These are phyloP conservation scores for Drosophila falleni DNA, from an alignment of 2,888 invertebrate species.

Conservation along the genomic window DNA sequence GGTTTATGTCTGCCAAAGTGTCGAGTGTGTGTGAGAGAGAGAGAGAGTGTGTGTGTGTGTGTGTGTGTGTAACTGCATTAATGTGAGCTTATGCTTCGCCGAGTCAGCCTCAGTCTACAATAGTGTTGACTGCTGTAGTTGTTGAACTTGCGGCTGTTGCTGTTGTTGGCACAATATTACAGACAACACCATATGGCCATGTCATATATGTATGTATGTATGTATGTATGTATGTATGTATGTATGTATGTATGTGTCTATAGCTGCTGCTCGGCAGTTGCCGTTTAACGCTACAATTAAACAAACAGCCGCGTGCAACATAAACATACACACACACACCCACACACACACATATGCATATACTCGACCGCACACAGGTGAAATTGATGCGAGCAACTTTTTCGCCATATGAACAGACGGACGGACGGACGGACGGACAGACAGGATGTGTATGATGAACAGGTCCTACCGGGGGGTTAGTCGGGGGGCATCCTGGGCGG, in stretches of 20 bases:
- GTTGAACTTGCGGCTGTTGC: slow-evolving; percentile 23
- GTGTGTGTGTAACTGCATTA: slow-evolving; percentile 68
- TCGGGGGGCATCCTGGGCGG: slow-evolving; percentile 39
- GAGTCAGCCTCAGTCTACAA: slow-evolving; percentile 43
- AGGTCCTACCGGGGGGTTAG: slow-evolving; percentile 2
- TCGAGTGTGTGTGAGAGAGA: slow-evolving; percentile 51
- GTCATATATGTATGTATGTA: slow-evolving; percentile 27
- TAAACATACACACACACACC: slow-evolving; percentile 59
- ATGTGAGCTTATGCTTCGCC: slow-evolving; percentile 66
- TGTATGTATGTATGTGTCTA: background rate
- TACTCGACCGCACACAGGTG: slow-evolving; percentile 35
- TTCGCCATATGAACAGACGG: slow-evolving; percentile 18
- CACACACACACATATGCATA: slow-evolving; percentile 22
- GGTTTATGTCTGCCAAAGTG: slow-evolving; percentile 75
- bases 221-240: background rate
- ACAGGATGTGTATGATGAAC: slow-evolving; percentile 11
- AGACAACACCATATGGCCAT: slow-evolving; percentile 42
- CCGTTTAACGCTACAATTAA: slow-evolving; percentile 76
- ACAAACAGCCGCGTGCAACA: slow-evolving; percentile 79
- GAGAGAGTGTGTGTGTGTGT: slow-evolving; percentile 37
- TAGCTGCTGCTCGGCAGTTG: slow-evolving; percentile 59
- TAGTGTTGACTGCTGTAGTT: slow-evolving; percentile 42
- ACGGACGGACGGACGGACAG: slow-evolving; percentile 18
- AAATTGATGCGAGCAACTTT: slow-evolving; percentile 46
- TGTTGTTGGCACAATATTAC: slow-evolving; percentile 67